These are phyloP conservation scores for Proterorhinus semilunaris DNA, from an alignment of 2,113 vertebrate species.

Conservation along the genomic window DNA sequence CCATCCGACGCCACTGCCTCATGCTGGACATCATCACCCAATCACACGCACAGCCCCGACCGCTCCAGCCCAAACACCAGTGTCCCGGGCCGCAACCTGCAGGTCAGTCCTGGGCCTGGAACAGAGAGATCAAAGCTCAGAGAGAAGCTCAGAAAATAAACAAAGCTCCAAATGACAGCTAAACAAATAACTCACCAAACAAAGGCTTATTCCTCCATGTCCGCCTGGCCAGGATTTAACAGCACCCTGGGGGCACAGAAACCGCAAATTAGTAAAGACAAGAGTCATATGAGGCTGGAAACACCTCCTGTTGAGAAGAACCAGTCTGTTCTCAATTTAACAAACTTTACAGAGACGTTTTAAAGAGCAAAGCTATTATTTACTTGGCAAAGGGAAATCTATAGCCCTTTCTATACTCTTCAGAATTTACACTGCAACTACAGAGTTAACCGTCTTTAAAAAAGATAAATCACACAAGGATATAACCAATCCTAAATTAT, in stretches of 20 bases:
- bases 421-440: not conserved
- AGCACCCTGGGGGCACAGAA: slow-evolving; percentile 44
- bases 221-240: slow-evolving; percentile 31
- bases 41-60: slow-evolving; percentile 37
- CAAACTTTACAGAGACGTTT: slow-evolving; percentile 24
- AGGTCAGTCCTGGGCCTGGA: slow-evolving; percentile 62
- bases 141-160: slow-evolving; percentile 2
- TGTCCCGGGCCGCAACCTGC: slow-evolving; percentile 25
- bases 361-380: not conserved
- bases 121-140: slow-evolving; percentile 22
- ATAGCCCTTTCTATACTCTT: slow-evolving; percentile 11
- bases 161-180: not conserved
- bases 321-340: slow-evolving; percentile 19
- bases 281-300: slow-evolving; percentile 11
- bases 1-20: slow-evolving; percentile 93
- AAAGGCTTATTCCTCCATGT: slow-evolving; percentile 48
- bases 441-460: not conserved
- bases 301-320: slow-evolving; percentile 20
- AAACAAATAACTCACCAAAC: slow-evolving; percentile 49
- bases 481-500: not conserved
- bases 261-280: slow-evolving; percentile 29
- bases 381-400: slow-evolving; percentile 15
- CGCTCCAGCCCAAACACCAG: slow-evolving; percentile 44
- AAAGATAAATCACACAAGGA: not conserved
- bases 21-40: slow-evolving; percentile 90